phyloP scores from a whole-genome alignment of 1,140 invertebrate genomes.

The Papilio polytes region DNA sequence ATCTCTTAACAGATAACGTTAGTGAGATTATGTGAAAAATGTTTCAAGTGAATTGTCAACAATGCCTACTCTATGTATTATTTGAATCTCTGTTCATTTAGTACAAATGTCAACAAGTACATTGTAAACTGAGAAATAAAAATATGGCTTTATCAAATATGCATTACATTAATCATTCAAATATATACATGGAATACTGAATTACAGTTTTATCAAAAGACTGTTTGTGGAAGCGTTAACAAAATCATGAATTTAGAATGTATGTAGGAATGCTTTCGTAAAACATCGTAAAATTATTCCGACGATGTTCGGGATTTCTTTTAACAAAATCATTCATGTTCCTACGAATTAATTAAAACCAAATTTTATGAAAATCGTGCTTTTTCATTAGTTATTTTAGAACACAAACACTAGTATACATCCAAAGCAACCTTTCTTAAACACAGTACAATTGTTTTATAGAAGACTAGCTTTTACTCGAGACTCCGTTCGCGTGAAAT shows the following conservation, averaged over 20 bases:
- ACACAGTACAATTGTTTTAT: too few relatives aligned
- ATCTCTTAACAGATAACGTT: too few relatives aligned
- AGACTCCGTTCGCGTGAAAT: too few relatives aligned
- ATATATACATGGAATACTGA: slow-evolving; percentile 22
- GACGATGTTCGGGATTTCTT: neutral
- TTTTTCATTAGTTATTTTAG: too few relatives aligned
- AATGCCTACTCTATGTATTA: too few relatives aligned
- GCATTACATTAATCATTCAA: slow-evolving; percentile 26
- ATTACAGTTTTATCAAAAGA: neutral
- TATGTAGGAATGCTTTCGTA: neutral
- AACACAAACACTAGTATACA: too few relatives aligned
- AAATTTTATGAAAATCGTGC: neutral
- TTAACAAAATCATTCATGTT: neutral
- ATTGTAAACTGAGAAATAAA: neutral
- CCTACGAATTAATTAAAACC: neutral
- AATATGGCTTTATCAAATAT: slow-evolving; percentile 4
- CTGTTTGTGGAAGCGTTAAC: slow-evolving; percentile 5
- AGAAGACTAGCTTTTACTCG: too few relatives aligned
- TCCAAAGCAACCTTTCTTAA: too few relatives aligned
- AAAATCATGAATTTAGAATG: slow-evolving; percentile 19
- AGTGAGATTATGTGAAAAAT: too few relatives aligned
- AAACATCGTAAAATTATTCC: neutral
- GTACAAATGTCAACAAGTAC: too few relatives aligned
- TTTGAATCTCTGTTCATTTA: too few relatives aligned
- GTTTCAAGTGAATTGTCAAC: too few relatives aligned